phyloP scores from a whole-genome alignment of 2,113 vertebrate species.

The Pogona vitticeps region DNA sequence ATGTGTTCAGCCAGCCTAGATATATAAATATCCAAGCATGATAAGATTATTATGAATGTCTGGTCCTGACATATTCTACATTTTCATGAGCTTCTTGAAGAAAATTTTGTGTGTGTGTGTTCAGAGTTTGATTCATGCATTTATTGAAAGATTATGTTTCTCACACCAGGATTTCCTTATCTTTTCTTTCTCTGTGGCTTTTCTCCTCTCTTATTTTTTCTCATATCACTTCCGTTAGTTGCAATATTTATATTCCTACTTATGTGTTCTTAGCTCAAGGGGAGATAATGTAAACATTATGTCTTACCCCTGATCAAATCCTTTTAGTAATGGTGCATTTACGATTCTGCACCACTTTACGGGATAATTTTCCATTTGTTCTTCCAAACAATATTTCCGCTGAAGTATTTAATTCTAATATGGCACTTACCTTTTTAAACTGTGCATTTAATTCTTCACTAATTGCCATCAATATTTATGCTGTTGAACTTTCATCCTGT shows the following conservation, averaged over 20 bases:
- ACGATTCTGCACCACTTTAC: slow-evolving; percentile 44
- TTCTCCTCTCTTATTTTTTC: slow-evolving; percentile 7
- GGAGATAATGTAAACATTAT: slow-evolving; percentile 40
- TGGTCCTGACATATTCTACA: not conserved
- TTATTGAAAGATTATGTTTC: not conserved
- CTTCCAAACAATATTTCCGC: slow-evolving; percentile 68
- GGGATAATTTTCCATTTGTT: slow-evolving; percentile 58
- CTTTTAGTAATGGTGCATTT: slow-evolving; percentile 51
- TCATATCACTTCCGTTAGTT: not conserved
- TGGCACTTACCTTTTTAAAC: slow-evolving; percentile 68
- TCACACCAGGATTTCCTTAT: not conserved
- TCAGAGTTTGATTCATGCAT: not conserved
- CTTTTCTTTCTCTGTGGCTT: not conserved
- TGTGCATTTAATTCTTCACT: slow-evolving; percentile 74
- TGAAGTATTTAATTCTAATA: slow-evolving; percentile 70
- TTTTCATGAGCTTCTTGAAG: not conserved
- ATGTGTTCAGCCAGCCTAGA: too few species aligned
- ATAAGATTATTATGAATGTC: not conserved
- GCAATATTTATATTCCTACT: slow-evolving; percentile 30
- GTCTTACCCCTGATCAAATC: slow-evolving; percentile 56
- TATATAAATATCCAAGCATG: not conserved
- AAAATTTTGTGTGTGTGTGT: too few species aligned
- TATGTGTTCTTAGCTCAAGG: slow-evolving; percentile 46
- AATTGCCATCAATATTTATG: slow-evolving; percentile 77
- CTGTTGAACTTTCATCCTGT: slow-evolving; percentile 71